Evolutionary conservation across 23 tunicate genomes (phyloP), one percentile per base, ranked within the genome.

Genomic region (Aplidium turbinatum): DNA sequence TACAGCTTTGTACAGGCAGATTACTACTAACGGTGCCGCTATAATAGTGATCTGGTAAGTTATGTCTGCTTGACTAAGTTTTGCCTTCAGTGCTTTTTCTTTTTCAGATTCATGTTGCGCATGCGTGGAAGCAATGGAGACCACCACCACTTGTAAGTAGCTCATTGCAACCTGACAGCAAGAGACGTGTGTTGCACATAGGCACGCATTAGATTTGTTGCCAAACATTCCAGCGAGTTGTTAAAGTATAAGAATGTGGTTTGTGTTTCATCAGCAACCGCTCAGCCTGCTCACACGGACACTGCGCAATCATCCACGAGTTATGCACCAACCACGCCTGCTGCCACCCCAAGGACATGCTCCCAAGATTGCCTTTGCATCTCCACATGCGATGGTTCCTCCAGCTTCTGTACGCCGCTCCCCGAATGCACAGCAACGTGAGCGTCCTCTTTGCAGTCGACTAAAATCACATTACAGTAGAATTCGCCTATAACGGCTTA

Each of bases 351-450:
- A 7, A 68, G 73, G 34, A 85, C 84, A 4, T 91, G 97, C 48
- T 52, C 91, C 4, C 32, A 61, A 3, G 18, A 47, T 31, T 91
- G 97, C 47, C 52, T 84, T 5, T 91, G 97, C 42, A 4, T 83
- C n/a, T 58, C 87, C 6, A 75, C 56, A 40, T 91, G 97, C 39
- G 79, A 91, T 63, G 91, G 87, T 23, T n/a, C 57, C 19, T 58
- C 87, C 1, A 83, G 66, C 1, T 38, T 42, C 18, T 91, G 97
- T 42, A 31, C 53, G 2, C 52, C 73, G 2, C 46, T 84, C 27
- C 75, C 91, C 3, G 91, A 79, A 67, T 91, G 97, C 74, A 60
- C 82, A 27, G 46, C 52, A 19, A 33, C 72, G 97, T 91, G 75
- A 74, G 97, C 77, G 42, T 16, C 21, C 61, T 42, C 13, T 11